A percentile compares a stretch with the other conserved stretches of the same genome.
Evolutionary conservation across 2,888 invertebrate species (phyloP).

Genomic region (Yponomeuta evonymella): DNA sequence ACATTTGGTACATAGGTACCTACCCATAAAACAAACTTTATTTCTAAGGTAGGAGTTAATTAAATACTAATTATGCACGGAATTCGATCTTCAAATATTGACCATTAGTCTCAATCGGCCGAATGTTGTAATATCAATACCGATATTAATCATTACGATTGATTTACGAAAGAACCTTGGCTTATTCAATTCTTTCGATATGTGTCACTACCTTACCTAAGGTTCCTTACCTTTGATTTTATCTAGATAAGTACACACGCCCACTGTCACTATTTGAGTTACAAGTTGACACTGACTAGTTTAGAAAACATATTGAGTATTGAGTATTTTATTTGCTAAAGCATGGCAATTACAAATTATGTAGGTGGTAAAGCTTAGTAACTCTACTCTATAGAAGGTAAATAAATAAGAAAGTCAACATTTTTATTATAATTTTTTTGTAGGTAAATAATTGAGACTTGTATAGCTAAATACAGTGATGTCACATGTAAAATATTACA

Average conservation of each 20-base stretch:
- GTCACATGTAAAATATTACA: too few species aligned
- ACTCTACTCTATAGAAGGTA: too few species aligned
- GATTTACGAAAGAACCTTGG: not conserved
- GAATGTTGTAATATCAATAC: slow-evolving; percentile 8
- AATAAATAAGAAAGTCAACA: too few species aligned
- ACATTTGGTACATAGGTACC: not conserved
- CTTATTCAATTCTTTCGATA: not conserved
- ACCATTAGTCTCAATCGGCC: not conserved
- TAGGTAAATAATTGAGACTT: too few species aligned
- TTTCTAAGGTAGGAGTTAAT: not conserved
- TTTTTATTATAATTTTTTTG: too few species aligned
- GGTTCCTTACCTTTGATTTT: not conserved
- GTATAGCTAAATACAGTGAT: too few species aligned
- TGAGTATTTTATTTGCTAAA: not conserved
- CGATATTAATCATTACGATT: slow-evolving; percentile 8
- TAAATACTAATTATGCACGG: slow-evolving; percentile 11
- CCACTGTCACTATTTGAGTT: not conserved
- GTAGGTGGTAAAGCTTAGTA: not conserved
- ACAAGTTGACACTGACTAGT: not conserved
- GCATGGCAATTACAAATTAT: not conserved
- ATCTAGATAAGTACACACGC: not conserved
- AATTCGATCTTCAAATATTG: slow-evolving; percentile 15
- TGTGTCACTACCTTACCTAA: not conserved
- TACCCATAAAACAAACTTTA: not conserved
- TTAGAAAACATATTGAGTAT: not conserved